Percentiles rank a stretch among this genome's conserved stretches.
Conservation (phyloP, 2,113 vertebrate species). For the Poecilia latipinna region DNA sequence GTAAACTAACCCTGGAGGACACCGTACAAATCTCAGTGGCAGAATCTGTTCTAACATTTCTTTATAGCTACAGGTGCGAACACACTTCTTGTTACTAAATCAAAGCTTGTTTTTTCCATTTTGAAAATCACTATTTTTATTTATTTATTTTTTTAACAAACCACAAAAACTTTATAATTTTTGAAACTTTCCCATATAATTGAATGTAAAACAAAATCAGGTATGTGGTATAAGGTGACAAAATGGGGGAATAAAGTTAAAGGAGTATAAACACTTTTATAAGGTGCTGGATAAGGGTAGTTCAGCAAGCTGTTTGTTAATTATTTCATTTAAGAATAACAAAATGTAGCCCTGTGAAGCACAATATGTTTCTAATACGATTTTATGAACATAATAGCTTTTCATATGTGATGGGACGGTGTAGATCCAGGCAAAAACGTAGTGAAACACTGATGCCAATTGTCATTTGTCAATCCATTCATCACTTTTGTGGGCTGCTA, state of each 20-base stretch:
- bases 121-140: no score
- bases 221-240: neutral
- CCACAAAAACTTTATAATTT: neutral
- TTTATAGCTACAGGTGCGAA: neutral
- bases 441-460: neutral
- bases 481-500: slow-evolving; percentile 17
- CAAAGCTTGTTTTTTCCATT: no score
- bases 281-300: neutral
- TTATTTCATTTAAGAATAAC: neutral
- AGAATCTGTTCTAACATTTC: neutral
- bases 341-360: neutral
- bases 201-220: neutral
- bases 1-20: neutral
- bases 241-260: neutral
- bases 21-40: neutral
- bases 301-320: neutral
- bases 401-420: neutral
- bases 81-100: neutral
- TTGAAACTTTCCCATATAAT: no score
- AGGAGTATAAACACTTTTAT: no score
- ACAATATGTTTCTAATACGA: neutral
- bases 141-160: neutral
- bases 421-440: neutral
- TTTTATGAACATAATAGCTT: neutral
- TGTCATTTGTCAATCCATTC: slow-evolving; percentile 13